Conservation (phyloP, 2,113 vertebrate genomes). For the Bufo bufo region DNA sequence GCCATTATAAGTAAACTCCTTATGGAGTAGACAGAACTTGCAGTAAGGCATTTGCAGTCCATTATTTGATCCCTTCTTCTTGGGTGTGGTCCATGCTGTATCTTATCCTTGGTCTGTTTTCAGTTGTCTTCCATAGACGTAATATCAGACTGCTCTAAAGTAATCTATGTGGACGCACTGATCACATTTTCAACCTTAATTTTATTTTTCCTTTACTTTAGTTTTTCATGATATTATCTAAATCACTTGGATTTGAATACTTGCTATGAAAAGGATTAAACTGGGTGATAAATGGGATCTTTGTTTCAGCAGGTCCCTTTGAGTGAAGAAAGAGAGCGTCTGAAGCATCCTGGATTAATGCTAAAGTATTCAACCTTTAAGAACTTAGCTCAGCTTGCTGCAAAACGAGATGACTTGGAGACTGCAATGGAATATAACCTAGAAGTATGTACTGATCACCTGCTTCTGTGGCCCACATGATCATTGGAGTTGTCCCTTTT, state of each 20-base stretch:
- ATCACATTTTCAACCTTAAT: background rate
- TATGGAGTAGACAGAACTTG: too few relatives aligned
- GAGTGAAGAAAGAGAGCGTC: constrained; percentile 88
- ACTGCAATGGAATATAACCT: constrained; percentile 95
- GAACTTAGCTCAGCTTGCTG: constrained; percentile 90
- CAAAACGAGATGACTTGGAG: constrained; percentile 84
- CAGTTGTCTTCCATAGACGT: background rate
- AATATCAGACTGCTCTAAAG: background rate
- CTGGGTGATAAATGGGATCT: background rate
- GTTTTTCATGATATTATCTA: background rate
- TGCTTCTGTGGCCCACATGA: background rate
- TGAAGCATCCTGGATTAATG: constrained; percentile 95
- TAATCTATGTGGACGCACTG: background rate
- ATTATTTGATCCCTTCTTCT: background rate
- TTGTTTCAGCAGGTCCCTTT: constrained; percentile 82
- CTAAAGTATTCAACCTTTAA: constrained; percentile 97
- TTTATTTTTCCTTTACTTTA: background rate
- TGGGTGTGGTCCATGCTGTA: background rate
- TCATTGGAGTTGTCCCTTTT: background rate
- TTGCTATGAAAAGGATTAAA: background rate
- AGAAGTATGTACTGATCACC: constrained; percentile 74
- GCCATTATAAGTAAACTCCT: too few relatives aligned
- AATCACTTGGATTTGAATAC: background rate
- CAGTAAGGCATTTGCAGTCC: too few relatives aligned
- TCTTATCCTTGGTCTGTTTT: background rate